Evolutionary conservation across 2,113 vertebrate species (phyloP), one percentile per base, ranked within the genome.

Genomic region (Hemiscyllium ocellatum): DNA sequence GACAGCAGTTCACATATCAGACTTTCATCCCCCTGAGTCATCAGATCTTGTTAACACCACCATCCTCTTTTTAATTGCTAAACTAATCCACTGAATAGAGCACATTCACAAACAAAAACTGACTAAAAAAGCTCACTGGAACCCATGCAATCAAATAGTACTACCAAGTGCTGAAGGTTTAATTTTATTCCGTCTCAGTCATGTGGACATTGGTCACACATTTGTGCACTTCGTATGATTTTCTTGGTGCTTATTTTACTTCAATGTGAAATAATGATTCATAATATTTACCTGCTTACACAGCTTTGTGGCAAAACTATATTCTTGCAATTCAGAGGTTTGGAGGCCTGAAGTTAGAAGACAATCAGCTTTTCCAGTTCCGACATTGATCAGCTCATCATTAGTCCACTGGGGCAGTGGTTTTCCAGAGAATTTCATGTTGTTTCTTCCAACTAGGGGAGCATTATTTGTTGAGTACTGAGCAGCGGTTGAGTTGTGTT

Each of bases 31-130:
- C 42, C 37, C 66, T 95, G 94, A 72, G 68, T 50, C 26, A 95
- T 95, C 68, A 29, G 47, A 12, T 95, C 24, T 26, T 72, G 72
- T 72, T 95, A 95, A 52, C 42, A 76, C 42, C 68, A 50, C 69
- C 47, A 0, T 90, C 91, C 65, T 94, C 94, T 72, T 52, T 95
- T 72, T 95, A 95, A 95, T 76, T 95, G 47, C 94, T 72, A 52
- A 33, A 72, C 47, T 72, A 76, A 95, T 95, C 68, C 29, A 95
- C n/a, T 12, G 22, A 69, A 95, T 70, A 70, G 47, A 95, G 50
- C 47, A 61, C 1, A 95, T 72, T 72, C 69, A 47, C 29, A 70
- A 76, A 95, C 17, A 22, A 33, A 22, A 93, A 68, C n/a, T 72
- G 68, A 47, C 72, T 95, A 52, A 72, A 72, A 52, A 29, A 70